Evolutionary conservation across 2,113 vertebrate species (phyloP), one percentile per base, ranked within the genome.

Genomic region (Psittacus erithacus): DNA sequence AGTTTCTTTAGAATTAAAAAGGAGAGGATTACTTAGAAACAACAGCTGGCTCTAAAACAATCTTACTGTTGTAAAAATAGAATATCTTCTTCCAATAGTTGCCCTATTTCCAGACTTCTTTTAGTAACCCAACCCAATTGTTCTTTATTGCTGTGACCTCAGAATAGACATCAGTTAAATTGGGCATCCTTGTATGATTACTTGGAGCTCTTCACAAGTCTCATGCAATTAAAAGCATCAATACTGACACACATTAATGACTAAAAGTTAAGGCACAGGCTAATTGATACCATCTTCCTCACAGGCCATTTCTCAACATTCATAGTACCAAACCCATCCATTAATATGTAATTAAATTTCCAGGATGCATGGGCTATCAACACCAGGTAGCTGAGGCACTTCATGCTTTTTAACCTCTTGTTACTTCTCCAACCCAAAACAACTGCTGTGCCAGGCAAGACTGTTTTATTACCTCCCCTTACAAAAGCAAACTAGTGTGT

Each of bases 341-440:
- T 93, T 96, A 96, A 93, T 84, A 80, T 78, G 93, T 94, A 95
- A 97, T 97, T 96, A 97, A 94, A 95, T 95, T 97, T 95, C 70
- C 4, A 0, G 79, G 67, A 95, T 71, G 70, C 86, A 44, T 14
- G 59, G 76, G 60, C 94, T 96, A 80, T 86, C 95, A 90, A 55
- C 93, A 74, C 38, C 82, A 77, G 90, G 83, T 87, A 87, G 63
- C 86, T 78, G 90, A 79, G 93, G 95, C 80, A 3, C 55, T 78
- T 95, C 86, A 95, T 84, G 88, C 75, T 86, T 83, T 91, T 96
- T 85, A 93, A 92, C 79, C 84, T 93, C 81, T 94, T 33, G 17
- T 91, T 97, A 78, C 84, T 44, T 62, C 82, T 75, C 0, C 0
- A 80, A 39, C 44, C 49, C 57, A 75, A 88, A 68, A 87, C 78